These are phyloP conservation scores for Acromyrmex heyeri DNA, from an alignment of 1,140 invertebrate species.

Conservation along the genomic window DNA sequence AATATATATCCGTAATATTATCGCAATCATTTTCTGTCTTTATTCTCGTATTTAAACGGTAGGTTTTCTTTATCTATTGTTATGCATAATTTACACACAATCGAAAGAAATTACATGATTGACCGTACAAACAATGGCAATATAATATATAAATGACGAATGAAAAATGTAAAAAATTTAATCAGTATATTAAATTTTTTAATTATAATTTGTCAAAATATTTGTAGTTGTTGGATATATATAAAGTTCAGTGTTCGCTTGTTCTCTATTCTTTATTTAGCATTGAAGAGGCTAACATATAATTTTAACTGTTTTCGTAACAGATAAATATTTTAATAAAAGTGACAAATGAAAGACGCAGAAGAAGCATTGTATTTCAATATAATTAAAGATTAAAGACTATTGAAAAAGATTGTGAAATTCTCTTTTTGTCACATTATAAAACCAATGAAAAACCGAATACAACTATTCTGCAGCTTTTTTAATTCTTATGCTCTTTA, in stretches of 20 bases:
- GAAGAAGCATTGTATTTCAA: background rate
- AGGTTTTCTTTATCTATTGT: background rate
- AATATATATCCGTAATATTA: background rate
- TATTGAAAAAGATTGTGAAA: constrained; percentile 8
- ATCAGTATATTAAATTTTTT: background rate
- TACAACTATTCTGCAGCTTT: constrained; percentile 4
- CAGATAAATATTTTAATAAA: background rate
- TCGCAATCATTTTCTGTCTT: background rate
- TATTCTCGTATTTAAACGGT: background rate
- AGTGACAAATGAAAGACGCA: background rate
- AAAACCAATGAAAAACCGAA: constrained; percentile 22
- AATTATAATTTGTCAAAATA: background rate
- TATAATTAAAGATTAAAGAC: background rate
- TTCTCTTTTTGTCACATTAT: background rate
- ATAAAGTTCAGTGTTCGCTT: background rate
- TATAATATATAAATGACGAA: no score
- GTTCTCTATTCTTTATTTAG: background rate
- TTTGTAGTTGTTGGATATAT: background rate
- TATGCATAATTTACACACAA: background rate
- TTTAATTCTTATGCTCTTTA: background rate
- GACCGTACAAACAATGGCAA: background rate
- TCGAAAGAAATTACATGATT: background rate
- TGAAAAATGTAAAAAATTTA: background rate
- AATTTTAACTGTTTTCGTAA: background rate
- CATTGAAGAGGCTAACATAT: background rate